Conservation (phyloP, 1,140 invertebrate genomes). For the Lordiphosa clarofinis region DNA sequence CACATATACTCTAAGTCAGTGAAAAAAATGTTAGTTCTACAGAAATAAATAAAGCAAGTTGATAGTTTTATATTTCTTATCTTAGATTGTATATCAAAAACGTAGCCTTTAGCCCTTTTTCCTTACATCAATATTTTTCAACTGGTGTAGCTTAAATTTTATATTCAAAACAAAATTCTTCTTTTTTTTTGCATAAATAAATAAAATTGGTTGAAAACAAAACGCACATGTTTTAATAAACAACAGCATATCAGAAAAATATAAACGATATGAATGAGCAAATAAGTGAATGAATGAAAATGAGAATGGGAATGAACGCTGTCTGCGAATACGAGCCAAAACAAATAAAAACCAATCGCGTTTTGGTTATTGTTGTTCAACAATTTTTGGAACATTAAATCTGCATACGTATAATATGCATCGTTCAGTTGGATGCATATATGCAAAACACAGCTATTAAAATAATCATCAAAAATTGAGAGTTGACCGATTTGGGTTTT, state of each 20-base stretch:
- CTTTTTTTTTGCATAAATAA: constrained; percentile 29
- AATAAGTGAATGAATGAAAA: constrained; percentile 15
- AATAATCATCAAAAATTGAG: no score
- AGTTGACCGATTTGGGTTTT: no score
- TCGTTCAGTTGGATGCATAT: constrained; percentile 2
- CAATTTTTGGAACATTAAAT: constrained; percentile 12
- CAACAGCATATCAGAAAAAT: constrained; percentile 20
- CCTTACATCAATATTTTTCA: constrained; percentile 52
- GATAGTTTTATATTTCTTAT: no score
- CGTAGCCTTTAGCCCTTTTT: no score
- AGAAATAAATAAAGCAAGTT: no score
- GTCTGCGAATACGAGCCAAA: neutral
- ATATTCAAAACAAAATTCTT: constrained; percentile 39
- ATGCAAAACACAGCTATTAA: no score
- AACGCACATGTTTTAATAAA: constrained; percentile 24
- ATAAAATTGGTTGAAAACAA: constrained; percentile 36
- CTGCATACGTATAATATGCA: constrained; percentile 6
- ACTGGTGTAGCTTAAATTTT: constrained; percentile 51
- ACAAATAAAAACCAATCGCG: neutral
- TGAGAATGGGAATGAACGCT: constrained; percentile 8
- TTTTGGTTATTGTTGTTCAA: constrained; percentile 3
- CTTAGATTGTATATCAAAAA: no score
- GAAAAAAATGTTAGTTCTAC: constrained; percentile 47
- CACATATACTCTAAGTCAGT: constrained; percentile 31
- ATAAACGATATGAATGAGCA: constrained; percentile 12